Percentiles rank a stretch among this genome's conserved stretches.
phyloP scores from a whole-genome alignment of 2,888 invertebrate genomes.

The Willowsia nigromaculata region DNA sequence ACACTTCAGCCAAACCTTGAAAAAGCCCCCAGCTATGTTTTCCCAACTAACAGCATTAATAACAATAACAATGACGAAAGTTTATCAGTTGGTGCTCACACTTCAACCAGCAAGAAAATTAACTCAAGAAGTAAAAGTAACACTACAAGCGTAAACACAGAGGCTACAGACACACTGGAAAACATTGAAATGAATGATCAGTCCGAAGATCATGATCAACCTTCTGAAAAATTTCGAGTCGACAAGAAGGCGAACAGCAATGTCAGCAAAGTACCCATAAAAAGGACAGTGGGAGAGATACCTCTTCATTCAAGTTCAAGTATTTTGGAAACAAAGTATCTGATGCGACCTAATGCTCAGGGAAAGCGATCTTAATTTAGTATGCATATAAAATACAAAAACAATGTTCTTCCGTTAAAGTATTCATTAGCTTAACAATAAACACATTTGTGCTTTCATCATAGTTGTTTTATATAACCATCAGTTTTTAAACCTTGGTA shows the following conservation, averaged over 20 bases:
- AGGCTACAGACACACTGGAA: neutral
- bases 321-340: constrained; percentile 34
- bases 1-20: neutral
- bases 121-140: neutral
- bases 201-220: neutral
- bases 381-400: neutral
- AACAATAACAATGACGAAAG: neutral
- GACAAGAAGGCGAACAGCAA: neutral
- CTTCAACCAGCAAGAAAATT: neutral
- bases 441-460: neutral
- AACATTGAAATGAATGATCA: neutral
- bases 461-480: no score
- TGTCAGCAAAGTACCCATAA: neutral
- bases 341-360: constrained; percentile 20
- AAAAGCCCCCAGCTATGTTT: neutral
- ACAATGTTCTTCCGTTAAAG: no score
- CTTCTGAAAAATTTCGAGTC: neutral
- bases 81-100: neutral
- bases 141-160: neutral
- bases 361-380: neutral
- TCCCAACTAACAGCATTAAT: neutral
- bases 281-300: neutral
- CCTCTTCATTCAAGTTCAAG: constrained; percentile 5
- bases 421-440: no score
- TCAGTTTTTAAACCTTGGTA: no score